phyloP scores from a whole-genome alignment of 2,888 invertebrate species.

The Standfussiana lucernea region DNA sequence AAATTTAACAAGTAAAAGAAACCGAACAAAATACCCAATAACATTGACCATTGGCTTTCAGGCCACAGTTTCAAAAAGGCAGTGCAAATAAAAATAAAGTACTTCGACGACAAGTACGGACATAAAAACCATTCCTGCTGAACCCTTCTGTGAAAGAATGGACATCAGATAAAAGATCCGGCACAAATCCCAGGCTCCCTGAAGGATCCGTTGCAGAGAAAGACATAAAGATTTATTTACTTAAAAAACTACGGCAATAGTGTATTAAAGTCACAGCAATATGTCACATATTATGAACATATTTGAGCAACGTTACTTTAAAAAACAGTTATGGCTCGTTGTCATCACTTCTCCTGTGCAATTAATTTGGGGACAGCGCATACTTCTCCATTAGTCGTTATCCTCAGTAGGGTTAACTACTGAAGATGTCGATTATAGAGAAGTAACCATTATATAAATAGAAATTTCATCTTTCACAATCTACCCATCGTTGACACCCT shows the following conservation, averaged over 20 bases:
- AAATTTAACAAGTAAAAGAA: constrained; percentile 14
- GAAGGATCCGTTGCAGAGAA: constrained; percentile 35
- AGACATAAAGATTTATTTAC: constrained; percentile 54
- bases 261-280: neutral
- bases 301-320: neutral
- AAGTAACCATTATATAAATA: neutral
- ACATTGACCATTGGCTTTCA: constrained; percentile 39
- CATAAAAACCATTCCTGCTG: constrained; percentile 55
- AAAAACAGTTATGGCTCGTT: neutral
- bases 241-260: neutral
- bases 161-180: constrained; percentile 66
- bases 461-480: neutral
- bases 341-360: neutral
- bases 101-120: constrained; percentile 38
- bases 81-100: constrained; percentile 53
- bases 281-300: neutral
- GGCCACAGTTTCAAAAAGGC: constrained; percentile 28
- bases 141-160: constrained; percentile 67
- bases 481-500: neutral
- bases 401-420: neutral
- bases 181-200: constrained; percentile 64
- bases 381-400: neutral
- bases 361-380: neutral
- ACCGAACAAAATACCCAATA: constrained; percentile 36
- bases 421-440: neutral